Conservation (phyloP, 2,888 invertebrate genomes). For the Phyllotreta striolata region DNA sequence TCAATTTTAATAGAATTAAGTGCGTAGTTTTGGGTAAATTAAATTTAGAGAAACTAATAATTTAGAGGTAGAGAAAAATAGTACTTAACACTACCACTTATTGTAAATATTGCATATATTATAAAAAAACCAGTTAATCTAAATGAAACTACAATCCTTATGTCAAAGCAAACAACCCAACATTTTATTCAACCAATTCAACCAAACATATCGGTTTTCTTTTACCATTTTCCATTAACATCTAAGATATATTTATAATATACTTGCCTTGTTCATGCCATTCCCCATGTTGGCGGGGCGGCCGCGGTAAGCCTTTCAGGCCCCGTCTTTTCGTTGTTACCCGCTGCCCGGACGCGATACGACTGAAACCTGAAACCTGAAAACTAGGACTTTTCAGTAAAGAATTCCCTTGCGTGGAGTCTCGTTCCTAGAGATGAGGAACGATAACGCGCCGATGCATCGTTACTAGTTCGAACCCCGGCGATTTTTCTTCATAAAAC, state of each 20-base stretch:
- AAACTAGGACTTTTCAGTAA: slow-evolving; percentile 24
- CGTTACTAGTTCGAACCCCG: too few species aligned
- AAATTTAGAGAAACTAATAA: too few species aligned
- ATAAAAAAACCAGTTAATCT: too few species aligned
- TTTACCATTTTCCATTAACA: neutral
- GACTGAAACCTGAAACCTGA: slow-evolving; percentile 31
- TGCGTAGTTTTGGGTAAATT: too few species aligned
- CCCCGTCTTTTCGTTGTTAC: slow-evolving; percentile 31
- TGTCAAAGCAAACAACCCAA: slow-evolving; percentile 1
- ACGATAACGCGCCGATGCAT: neutral
- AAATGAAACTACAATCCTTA: too few species aligned
- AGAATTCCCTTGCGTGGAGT: slow-evolving; percentile 42
- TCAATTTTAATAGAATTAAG: too few species aligned
- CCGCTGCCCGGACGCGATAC: slow-evolving; percentile 36
- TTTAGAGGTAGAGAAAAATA: too few species aligned
- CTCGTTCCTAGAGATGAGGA: slow-evolving; percentile 38
- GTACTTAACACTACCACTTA: too few species aligned
- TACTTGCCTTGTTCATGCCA: slow-evolving; percentile 88
- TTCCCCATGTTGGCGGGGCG: slow-evolving; percentile 71
- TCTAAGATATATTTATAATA: slow-evolving; percentile 19
- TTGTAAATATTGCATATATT: too few species aligned
- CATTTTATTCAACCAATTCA: slow-evolving; percentile 12
- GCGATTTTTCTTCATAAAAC: too few species aligned
- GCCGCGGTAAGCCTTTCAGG: slow-evolving; percentile 35
- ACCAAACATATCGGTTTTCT: slow-evolving; percentile 23